phyloP scores from a whole-genome alignment of 1,140 invertebrate species.

The Drosophila orena region DNA sequence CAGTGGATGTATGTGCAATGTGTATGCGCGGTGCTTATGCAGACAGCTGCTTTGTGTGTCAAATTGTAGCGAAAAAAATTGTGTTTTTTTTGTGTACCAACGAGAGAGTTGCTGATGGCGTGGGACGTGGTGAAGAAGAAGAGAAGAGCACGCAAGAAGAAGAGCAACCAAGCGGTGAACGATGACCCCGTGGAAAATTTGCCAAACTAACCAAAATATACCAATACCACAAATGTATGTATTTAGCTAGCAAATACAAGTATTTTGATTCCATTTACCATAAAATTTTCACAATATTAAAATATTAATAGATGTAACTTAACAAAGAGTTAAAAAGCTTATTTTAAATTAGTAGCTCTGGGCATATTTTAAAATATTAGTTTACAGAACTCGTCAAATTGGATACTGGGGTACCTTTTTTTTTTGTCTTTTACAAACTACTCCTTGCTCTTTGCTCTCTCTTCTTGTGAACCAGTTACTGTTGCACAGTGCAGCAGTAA shows the following conservation, averaged over 20 bases:
- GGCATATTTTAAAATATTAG: neutral
- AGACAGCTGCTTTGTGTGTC: constrained; percentile 67
- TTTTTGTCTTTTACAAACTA: neutral
- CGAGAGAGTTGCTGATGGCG: neutral
- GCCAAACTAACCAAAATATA: neutral
- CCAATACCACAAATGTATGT: no score
- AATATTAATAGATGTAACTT: neutral
- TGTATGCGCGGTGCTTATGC: constrained; percentile 43
- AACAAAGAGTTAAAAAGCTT: no score
- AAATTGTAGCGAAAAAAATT: constrained; percentile 62
- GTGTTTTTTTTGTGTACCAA: constrained; percentile 40
- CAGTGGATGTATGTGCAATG: constrained; percentile 16
- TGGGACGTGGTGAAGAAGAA: neutral
- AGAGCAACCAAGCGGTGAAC: constrained; percentile 14
- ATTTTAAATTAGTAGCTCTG: no score
- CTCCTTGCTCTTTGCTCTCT: constrained; percentile 1
- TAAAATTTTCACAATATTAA: neutral
- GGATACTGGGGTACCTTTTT: constrained; percentile 23
- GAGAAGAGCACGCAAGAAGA: constrained; percentile 9
- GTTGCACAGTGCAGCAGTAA: neutral
- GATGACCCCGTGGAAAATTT: constrained; percentile 33
- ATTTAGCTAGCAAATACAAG: no score
- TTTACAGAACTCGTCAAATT: constrained; percentile 5
- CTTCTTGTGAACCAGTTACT: neutral
- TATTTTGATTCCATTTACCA: no score